These are phyloP conservation scores for Alsophila aescularia DNA, from an alignment of 2,888 invertebrate genomes.

Conservation along the genomic window DNA sequence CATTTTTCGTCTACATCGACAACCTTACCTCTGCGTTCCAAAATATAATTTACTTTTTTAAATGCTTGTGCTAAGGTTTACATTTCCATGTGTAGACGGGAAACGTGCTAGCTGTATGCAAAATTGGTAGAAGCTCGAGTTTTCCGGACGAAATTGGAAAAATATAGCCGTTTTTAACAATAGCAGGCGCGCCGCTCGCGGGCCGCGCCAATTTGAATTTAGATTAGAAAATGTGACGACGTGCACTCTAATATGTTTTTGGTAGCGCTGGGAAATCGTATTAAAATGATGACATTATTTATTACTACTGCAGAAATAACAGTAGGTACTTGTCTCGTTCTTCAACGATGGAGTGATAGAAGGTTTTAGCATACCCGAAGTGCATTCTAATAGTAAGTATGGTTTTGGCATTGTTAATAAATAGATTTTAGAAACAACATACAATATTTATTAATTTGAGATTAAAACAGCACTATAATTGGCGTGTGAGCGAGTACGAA, in stretches of 20 bases:
- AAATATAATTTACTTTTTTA: slow-evolving; percentile 19
- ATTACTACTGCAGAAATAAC: neutral
- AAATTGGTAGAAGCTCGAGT: slow-evolving; percentile 61
- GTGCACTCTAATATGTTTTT: slow-evolving; percentile 76
- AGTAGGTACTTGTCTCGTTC: no score
- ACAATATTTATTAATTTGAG: no score
- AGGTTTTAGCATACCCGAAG: no score
- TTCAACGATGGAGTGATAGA: no score
- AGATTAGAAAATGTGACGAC: slow-evolving; percentile 82
- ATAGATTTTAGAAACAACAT: no score
- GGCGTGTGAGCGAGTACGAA: no score
- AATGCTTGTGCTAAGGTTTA: slow-evolving; percentile 26
- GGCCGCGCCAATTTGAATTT: slow-evolving; percentile 80
- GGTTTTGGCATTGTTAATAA: no score
- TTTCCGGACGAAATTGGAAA: slow-evolving; percentile 80
- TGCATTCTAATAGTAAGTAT: no score
- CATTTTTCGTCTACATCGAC: slow-evolving; percentile 53
- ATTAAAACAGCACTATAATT: no score
- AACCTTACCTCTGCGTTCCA: slow-evolving; percentile 14
- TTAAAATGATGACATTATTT: neutral
- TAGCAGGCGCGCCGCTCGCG: slow-evolving; percentile 63
- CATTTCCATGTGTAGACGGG: slow-evolving; percentile 4
- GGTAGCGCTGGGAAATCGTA: slow-evolving; percentile 47
- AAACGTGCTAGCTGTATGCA: slow-evolving; percentile 47
- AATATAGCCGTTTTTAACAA: slow-evolving; percentile 78